Evolutionary conservation across 92 coral and sea anemone species (phyloP).

Genomic region (Palythoa caribaeorum): DNA sequence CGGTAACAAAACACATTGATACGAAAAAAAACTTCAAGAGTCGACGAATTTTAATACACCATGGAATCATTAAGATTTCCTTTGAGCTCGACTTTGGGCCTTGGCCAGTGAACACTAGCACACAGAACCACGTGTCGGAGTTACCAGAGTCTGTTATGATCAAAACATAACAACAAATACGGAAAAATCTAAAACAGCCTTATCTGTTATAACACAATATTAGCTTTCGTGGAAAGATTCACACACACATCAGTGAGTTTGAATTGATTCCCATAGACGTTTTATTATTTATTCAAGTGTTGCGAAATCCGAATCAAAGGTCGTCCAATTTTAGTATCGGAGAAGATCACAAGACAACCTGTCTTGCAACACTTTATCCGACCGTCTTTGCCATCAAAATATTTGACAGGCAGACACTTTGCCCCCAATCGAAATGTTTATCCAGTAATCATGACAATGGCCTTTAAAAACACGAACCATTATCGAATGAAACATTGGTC

Average conservation of each 20-base stretch:
- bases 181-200: not conserved
- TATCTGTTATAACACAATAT: not conserved
- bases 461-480: slow-evolving; percentile 28
- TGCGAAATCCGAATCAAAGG: slow-evolving; percentile 28
- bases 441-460: slow-evolving; percentile 38
- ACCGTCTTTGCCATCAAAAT: slow-evolving; percentile 11
- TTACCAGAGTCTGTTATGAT: not conserved
- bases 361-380: slow-evolving; percentile 16
- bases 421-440: slow-evolving; percentile 24
- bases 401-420: slow-evolving; percentile 26
- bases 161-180: not conserved
- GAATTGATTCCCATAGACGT: slow-evolving; percentile 15
- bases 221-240: not conserved
- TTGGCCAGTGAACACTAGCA: not conserved
- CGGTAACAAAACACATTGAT: too few relatives aligned
- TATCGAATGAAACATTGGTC: not conserved
- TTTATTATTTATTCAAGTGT: slow-evolving; percentile 39
- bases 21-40: too few relatives aligned
- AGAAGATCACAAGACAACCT: not conserved
- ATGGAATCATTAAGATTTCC: too few relatives aligned
- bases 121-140: slow-evolving; percentile 17
- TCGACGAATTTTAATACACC: too few relatives aligned
- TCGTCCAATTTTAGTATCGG: slow-evolving; percentile 7
- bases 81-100: not conserved
- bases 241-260: slow-evolving; percentile 31